Evolutionary conservation across 2,797 vertebrate species (phyloP), one percentile per base, ranked within the genome.

Genomic region (Sus cebifrons): DNA sequence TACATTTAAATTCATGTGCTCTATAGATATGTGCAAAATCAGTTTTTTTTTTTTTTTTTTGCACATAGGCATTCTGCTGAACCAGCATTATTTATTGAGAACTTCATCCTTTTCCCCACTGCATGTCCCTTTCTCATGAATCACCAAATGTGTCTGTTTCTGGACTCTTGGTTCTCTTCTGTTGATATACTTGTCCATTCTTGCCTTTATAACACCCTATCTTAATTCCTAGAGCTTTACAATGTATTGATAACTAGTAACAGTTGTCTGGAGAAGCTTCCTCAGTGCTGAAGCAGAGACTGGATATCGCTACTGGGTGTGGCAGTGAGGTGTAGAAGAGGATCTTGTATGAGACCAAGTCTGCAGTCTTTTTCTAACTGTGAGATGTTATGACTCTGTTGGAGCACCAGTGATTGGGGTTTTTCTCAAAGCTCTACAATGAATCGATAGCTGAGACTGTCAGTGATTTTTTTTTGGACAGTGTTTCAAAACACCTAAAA

Each of bases 401-500:
- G 29, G 36, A 82, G 74, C 32, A 74, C 18, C n/a, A 58, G 10
- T 36, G 54, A 78, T 3, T 32, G 20, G 67, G 15, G 10, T 40
- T 85, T 86, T 90, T 94, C 70, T 92, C 78, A 73, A 93, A 75
- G 14, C 15, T 82, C 36, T 91, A 73, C 21, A 95, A 87, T 6
- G 90, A 94, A 81, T 56, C 64, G 91, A 54, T 54, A 92, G 67
- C 36, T 54, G 27, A 93, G 91, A 75, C 49, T 52, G 44, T 86
- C 32, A 29, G 62, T 86, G 56, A 65, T 81, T 49, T 49, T 36
- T 89, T 89, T 60, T 23, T 65, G 7, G 32, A 67, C 18, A 70
- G 62, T 78, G 60, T 89, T 94, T 96, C 40, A 83, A 88, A 89
- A 74, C 27, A 86, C 54, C 70, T 82, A 40, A 79, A 86, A 64